Percentiles rank a stretch among this genome's conserved stretches.
These are phyloP conservation scores for Xylocampa areola DNA, from an alignment of 2,888 invertebrate genomes.

Conservation along the genomic window DNA sequence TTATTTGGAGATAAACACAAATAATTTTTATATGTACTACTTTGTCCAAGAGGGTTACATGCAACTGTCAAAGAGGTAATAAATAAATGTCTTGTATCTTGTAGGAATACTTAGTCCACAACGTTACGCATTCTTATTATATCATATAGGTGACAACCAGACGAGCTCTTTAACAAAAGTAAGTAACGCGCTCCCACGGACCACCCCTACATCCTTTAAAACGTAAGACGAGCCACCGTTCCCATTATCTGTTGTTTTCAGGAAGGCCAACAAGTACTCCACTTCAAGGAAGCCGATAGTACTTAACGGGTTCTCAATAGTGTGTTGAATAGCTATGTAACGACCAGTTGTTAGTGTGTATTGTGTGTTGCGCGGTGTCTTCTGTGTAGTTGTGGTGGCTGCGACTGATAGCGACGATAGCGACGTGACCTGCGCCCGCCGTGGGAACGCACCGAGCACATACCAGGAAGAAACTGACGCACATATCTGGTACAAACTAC, in stretches of 20 bases:
- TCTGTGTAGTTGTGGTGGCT: constrained; percentile 3
- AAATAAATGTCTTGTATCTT: too few species aligned
- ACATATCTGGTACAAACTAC: background rate
- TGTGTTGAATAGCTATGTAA: constrained; percentile 8
- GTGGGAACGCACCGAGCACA: constrained; percentile 25
- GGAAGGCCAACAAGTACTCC: constrained; percentile 1
- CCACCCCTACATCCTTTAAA: too few species aligned
- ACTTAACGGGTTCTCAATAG: background rate
- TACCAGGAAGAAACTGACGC: constrained; percentile 2
- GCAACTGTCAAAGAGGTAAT: too few species aligned
- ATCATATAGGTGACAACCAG: too few species aligned
- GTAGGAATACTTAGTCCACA: too few species aligned
- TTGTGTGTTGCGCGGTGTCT: constrained; percentile 2
- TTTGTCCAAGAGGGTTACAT: too few species aligned
- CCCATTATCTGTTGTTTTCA: constrained; percentile 24
- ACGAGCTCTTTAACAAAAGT: too few species aligned
- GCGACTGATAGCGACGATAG: background rate
- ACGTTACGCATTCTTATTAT: too few species aligned
- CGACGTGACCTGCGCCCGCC: constrained; percentile 13
- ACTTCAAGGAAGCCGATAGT: constrained; percentile 34
- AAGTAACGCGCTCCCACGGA: too few species aligned
- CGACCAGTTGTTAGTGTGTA: constrained; percentile 10
- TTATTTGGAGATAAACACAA: too few species aligned
- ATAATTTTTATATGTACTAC: too few species aligned
- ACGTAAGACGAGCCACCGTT: constrained; percentile 16